Evolutionary conservation across 2,113 vertebrate species (phyloP).

Genomic region (Pholis gunnellus): DNA sequence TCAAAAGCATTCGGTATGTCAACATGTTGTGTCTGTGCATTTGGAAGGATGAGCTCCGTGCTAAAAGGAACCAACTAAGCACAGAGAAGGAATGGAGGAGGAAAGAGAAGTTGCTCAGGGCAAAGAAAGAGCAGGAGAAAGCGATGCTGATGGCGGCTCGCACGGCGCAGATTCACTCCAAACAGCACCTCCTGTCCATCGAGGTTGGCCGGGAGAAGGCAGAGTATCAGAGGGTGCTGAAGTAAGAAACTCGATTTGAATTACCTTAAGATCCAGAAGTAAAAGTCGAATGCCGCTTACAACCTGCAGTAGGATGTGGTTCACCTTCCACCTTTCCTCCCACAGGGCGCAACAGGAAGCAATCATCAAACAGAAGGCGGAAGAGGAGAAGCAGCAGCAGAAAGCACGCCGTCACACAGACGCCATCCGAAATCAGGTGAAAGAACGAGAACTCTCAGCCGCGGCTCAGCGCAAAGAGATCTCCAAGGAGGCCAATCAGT

Average conservation of each 20-base stretch:
- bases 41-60: conserved; percentile 87
- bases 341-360: conserved; percentile 84
- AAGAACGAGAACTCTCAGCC: conserved; percentile 81
- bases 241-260: conserved; percentile 74
- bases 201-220: conserved; percentile 86
- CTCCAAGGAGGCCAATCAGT: conserved; percentile 82
- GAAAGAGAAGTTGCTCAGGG: conserved; percentile 82
- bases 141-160: conserved; percentile 77
- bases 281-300: background rate
- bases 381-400: conserved; percentile 79
- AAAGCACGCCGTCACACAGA: conserved; percentile 66
- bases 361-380: conserved; percentile 75
- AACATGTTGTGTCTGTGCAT: background rate
- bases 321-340: background rate
- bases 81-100: conserved; percentile 89
- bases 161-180: conserved; percentile 85
- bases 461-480: conserved; percentile 67
- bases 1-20: background rate
- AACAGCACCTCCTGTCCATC: conserved; percentile 84
- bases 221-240: conserved; percentile 88
- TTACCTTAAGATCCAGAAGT: background rate
- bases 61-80: conserved; percentile 88
- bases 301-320: background rate
- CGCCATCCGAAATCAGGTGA: conserved; percentile 86
- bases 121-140: conserved; percentile 76